Percentiles rank a stretch among this genome's conserved stretches.
Conservation (phyloP, 2,888 invertebrate genomes). For the Leptinotarsa juncta region DNA sequence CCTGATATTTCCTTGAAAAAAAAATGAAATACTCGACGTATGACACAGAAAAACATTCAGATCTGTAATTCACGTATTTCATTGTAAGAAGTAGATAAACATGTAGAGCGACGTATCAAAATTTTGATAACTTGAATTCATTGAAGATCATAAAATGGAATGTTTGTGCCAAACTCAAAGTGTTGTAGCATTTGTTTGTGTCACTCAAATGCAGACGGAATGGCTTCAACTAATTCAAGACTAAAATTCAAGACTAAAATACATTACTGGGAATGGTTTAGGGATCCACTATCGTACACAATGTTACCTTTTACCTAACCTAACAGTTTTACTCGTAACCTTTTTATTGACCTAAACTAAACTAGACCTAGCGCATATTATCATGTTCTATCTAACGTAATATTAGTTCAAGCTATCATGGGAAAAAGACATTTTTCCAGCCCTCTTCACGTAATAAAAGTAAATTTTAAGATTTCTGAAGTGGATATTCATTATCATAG, state of each 20-base stretch:
- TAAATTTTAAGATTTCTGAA: no score
- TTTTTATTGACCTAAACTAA: slow-evolving; percentile 56
- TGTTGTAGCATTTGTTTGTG: slow-evolving; percentile 14
- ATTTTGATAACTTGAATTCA: slow-evolving; percentile 27
- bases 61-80: no score
- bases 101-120: slow-evolving; percentile 34
- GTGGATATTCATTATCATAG: no score
- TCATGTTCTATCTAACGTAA: slow-evolving; percentile 58
- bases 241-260: slow-evolving; percentile 48
- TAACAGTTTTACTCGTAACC: slow-evolving; percentile 56
- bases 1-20: no score
- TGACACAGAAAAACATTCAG: no score
- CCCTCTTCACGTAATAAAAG: slow-evolving; percentile 30
- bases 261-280: slow-evolving; percentile 48
- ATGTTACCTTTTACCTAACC: slow-evolving; percentile 57
- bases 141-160: slow-evolving; percentile 49
- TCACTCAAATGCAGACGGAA: slow-evolving; percentile 21
- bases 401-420: slow-evolving; percentile 51
- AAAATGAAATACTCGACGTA: no score
- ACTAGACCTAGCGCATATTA: slow-evolving; percentile 58
- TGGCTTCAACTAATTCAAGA: slow-evolving; percentile 30
- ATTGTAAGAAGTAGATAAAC: not conserved
- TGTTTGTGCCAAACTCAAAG: slow-evolving; percentile 26
- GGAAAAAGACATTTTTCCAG: slow-evolving; percentile 46
- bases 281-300: slow-evolving; percentile 57